Conservation (phyloP, 2,113 vertebrate species). For the Tinamus guttatus region DNA sequence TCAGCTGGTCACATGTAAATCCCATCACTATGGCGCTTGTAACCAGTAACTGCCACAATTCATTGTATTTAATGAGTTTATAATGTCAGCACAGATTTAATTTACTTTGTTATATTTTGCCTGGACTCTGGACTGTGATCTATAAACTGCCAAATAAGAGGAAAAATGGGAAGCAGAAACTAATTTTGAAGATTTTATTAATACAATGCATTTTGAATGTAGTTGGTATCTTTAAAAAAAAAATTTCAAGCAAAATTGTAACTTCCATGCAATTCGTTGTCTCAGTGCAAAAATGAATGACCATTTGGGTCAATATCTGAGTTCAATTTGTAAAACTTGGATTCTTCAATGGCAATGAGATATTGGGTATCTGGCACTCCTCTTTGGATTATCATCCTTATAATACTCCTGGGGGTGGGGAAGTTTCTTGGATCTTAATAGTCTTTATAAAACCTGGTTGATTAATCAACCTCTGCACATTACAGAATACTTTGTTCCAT, state of each 20-base stretch:
- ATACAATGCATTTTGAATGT: neutral
- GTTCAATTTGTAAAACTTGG: neutral
- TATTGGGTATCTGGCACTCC: neutral
- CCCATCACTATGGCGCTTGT: neutral
- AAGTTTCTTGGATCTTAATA: neutral
- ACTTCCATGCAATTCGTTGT: conserved; percentile 12
- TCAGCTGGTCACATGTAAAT: neutral
- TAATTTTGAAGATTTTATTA: no score
- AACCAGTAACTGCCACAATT: conserved; percentile 13
- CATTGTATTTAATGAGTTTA: conserved; percentile 7
- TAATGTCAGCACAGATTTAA: neutral
- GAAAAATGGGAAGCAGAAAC: neutral
- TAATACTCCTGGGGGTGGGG: neutral
- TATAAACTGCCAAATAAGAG: neutral
- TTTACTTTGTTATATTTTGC: neutral
- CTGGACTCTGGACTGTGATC: neutral
- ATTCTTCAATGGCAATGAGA: neutral
- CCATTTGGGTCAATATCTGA: neutral
- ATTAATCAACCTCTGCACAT: neutral
- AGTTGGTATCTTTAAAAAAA: neutral
- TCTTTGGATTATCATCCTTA: neutral
- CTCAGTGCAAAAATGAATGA: neutral
- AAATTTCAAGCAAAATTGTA: neutral
- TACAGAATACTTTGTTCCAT: neutral
- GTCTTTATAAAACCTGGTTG: neutral